A percentile compares a stretch with the other conserved stretches of the same genome.
Evolutionary conservation across 2,797 vertebrate genomes (phyloP).

Genomic region (Pseudomugil tenellus): DNA sequence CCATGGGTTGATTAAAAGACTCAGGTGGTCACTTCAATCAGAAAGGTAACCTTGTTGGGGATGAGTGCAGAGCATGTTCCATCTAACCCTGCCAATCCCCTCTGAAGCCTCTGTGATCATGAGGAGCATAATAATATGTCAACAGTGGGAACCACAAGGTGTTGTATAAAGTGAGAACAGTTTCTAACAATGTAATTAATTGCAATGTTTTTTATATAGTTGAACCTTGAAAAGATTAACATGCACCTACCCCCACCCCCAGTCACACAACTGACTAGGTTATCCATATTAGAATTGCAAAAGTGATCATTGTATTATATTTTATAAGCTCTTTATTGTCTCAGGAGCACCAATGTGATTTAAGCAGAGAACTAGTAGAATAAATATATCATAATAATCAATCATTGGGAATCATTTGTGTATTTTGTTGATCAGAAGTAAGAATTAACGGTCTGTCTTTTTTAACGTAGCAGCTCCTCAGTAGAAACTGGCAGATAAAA

Average conservation of each 20-base stretch:
- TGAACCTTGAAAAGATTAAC: slow-evolving; percentile 39
- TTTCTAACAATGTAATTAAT: slow-evolving; percentile 46
- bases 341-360: slow-evolving; percentile 19
- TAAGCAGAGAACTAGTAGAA: slow-evolving; percentile 22
- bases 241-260: slow-evolving; percentile 21
- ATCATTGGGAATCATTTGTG: neutral
- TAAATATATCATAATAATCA: neutral
- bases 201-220: slow-evolving; percentile 42
- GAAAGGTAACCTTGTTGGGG: slow-evolving; percentile 34
- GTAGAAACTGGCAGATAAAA: slow-evolving; percentile 56
- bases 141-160: slow-evolving; percentile 23
- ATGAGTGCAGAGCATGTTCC: slow-evolving; percentile 37
- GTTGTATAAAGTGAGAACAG: slow-evolving; percentile 6
- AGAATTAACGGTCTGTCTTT: slow-evolving; percentile 31
- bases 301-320: slow-evolving; percentile 53
- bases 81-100: slow-evolving; percentile 19
- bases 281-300: slow-evolving; percentile 41
- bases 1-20: slow-evolving; percentile 72
- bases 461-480: slow-evolving; percentile 64
- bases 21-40: slow-evolving; percentile 73
- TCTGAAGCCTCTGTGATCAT: slow-evolving; percentile 21
- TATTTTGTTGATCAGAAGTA: slow-evolving; percentile 6
- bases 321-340: slow-evolving; percentile 30
- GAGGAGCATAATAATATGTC: slow-evolving; percentile 36
- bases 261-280: slow-evolving; percentile 45